Evolutionary conservation across 2,113 vertebrate genomes (phyloP).

Genomic region (Siniperca knerii): DNA sequence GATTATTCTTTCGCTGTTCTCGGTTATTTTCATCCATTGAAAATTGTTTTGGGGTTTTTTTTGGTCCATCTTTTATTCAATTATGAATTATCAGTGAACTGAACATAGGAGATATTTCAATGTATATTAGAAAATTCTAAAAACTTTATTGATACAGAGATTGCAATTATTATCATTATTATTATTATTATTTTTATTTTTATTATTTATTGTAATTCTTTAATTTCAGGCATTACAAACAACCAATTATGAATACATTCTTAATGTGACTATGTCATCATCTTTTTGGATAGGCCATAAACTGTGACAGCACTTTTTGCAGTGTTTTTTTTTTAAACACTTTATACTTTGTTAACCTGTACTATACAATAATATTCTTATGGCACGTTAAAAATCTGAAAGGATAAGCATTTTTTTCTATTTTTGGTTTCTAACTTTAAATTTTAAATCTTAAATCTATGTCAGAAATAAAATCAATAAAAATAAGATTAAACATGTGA

Average conservation of each 20-base stretch:
- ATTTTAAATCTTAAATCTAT: not conserved
- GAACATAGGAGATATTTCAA: not conserved
- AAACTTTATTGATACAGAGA: not conserved
- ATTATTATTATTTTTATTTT: not conserved
- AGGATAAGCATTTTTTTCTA: not conserved
- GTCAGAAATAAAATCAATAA: not conserved
- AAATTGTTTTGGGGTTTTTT: too few species aligned
- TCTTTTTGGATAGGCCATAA: not conserved
- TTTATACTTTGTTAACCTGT: not conserved
- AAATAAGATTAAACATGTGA: not conserved
- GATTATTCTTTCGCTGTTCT: constrained; percentile 18
- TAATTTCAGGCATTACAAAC: not conserved
- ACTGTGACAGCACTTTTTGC: not conserved
- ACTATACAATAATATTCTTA: not conserved
- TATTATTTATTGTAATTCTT: not conserved
- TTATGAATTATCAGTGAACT: not conserved
- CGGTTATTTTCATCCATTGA: not conserved
- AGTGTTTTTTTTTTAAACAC: not conserved
- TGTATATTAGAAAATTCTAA: not conserved
- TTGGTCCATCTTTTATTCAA: not conserved
- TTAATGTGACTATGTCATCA: not conserved
- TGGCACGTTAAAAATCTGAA: not conserved
- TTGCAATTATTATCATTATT: not conserved
- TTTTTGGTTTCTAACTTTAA: not conserved
- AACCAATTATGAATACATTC: not conserved